phyloP scores from a whole-genome alignment of 2,888 invertebrate species.

The Synanthedon tipuliformis region DNA sequence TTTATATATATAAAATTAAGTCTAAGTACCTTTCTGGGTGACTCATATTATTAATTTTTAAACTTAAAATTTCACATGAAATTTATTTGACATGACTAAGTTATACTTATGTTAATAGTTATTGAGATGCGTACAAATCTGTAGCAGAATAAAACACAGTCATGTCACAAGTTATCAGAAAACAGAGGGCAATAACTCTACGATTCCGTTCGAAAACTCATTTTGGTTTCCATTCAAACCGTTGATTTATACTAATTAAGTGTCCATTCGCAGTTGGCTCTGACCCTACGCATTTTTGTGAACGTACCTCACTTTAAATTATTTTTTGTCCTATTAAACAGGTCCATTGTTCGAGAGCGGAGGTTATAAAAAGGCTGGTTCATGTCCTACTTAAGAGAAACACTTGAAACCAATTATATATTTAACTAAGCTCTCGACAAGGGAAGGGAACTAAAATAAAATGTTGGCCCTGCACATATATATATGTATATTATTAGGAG shows the following conservation, averaged over 20 bases:
- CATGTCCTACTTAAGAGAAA: constrained; percentile 35
- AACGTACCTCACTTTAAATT: constrained; percentile 1
- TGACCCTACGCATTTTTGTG: constrained; percentile 5
- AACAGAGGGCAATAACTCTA: not conserved
- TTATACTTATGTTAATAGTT: not conserved
- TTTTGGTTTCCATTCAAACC: constrained; percentile 9
- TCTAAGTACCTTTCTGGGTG: no score
- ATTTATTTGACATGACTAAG: no score
- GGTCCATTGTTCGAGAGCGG: constrained; percentile 26
- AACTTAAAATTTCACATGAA: no score
- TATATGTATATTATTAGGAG: constrained; percentile 32
- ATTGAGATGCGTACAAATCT: not conserved
- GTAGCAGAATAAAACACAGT: not conserved
- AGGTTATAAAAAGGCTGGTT: constrained; percentile 29
- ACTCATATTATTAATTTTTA: no score
- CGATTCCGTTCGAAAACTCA: constrained; percentile 6
- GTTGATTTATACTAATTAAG: constrained; percentile 31
- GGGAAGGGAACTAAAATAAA: constrained; percentile 27
- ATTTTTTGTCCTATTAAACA: constrained; percentile 17
- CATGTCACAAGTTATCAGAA: not conserved
- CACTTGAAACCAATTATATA: constrained; percentile 57
- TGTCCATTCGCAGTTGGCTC: constrained; percentile 13
- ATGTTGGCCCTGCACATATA: constrained; percentile 16
- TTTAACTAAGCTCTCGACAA: constrained; percentile 32
- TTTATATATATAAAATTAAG: no score